Evolutionary conservation across 2,113 vertebrate genomes (phyloP).

Genomic region (Xenotilapia longispinis): DNA sequence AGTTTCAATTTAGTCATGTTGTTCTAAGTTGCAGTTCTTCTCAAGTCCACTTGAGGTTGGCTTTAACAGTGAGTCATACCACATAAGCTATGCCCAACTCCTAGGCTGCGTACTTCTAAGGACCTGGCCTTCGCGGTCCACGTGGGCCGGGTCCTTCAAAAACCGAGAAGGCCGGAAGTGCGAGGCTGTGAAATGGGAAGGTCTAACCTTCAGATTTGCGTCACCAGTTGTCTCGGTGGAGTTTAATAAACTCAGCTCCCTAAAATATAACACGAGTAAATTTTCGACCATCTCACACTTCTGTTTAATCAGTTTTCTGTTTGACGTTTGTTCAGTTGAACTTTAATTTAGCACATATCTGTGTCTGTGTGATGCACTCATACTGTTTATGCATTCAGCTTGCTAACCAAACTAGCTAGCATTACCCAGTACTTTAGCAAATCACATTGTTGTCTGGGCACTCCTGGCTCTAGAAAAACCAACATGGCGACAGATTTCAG

Average conservation of each 20-base stretch:
- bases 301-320: neutral
- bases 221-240: neutral
- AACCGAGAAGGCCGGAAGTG: neutral
- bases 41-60: neutral
- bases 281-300: neutral
- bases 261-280: neutral
- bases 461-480: neutral
- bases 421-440: neutral
- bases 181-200: neutral
- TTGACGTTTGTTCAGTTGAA: neutral
- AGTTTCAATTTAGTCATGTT: neutral
- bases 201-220: neutral
- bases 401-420: neutral
- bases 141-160: neutral
- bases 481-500: neutral
- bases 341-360: neutral
- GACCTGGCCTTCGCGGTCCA: neutral
- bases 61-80: neutral
- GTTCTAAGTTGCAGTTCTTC: neutral
- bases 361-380: neutral
- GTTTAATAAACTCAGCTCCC: neutral
- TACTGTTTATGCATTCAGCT: neutral
- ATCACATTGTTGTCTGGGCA: neutral
- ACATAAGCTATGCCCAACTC: neutral
- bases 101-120: neutral